Evolutionary conservation across 2,888 invertebrate species (phyloP), one percentile per base, ranked within the genome.

Genomic region (Nomada ruficornis): DNA sequence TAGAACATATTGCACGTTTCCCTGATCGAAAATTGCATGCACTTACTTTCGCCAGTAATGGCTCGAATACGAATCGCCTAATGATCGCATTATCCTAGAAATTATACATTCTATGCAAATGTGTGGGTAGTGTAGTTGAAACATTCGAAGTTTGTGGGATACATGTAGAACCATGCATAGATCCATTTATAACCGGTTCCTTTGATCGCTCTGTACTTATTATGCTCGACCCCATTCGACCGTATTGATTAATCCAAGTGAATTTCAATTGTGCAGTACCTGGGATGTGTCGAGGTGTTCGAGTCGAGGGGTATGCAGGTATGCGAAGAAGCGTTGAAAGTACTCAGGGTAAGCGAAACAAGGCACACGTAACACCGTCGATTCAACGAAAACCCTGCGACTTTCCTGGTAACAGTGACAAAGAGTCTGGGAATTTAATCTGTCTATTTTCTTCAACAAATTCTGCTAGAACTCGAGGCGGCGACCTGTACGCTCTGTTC

Each of bases 281-380:
- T 99, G 92, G 99, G 99, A 86, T 99, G 99, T 94, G 98, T 99
- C 65, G 99, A 99, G 95, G 99, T 99, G 55, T 99, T 98, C 95
- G 99, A 99, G 95, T 99, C 99, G 11, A 96, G 99, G 92, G 99
- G 99, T 68, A 99, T 99, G 99, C 98, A 99, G 95, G 98, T 99
- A 81, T 99, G 99, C 95, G 99, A 99, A 94, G 99, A 99, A 94
- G 99, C 99, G 69, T 96, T 99, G 84, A 99, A 99, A 95, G 98
- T 98, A 87, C 96, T 99, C 84, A 96, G 98, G 95, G 98, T 98
- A 94, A 96, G 97, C 87, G 79, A 57, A 74, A 36, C 11, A 59
- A 29, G 36, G 50, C 9, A 44, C 50, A 55, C 52, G 47, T 74
- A 3, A 44, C 50, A 50, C 18, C 18, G 57, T 57, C 23, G 4